Evolutionary conservation across 2,888 invertebrate genomes (phyloP).

Genomic region (Gandaritis pyraliata): DNA sequence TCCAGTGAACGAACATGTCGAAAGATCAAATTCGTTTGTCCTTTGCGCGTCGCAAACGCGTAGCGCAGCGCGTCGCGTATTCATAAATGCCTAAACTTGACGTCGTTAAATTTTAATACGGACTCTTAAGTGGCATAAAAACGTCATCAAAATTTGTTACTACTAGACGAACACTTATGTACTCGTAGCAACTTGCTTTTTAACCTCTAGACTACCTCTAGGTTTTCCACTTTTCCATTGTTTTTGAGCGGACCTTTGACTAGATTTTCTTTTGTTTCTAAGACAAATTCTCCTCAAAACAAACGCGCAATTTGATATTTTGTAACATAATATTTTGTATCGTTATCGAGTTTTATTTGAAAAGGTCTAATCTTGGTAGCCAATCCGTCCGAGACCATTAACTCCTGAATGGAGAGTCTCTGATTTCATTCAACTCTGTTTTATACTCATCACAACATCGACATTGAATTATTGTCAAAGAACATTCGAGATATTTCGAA

Average conservation of each 20-base stretch:
- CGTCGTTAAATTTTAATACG: too few relatives aligned
- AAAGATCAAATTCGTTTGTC: too few relatives aligned
- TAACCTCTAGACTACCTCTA: conserved; percentile 4
- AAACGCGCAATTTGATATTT: background rate
- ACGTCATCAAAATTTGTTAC: background rate
- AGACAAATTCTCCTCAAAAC: background rate
- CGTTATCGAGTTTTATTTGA: background rate
- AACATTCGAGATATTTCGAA: conserved; percentile 11
- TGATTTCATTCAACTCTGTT: background rate
- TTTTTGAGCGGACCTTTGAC: too few relatives aligned
- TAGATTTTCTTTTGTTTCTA: background rate
- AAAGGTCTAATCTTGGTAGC: background rate
- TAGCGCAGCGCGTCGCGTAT: too few relatives aligned
- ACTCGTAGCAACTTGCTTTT: background rate
- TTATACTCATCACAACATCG: background rate
- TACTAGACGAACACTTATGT: too few relatives aligned
- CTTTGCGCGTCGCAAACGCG: too few relatives aligned
- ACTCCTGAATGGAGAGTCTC: background rate
- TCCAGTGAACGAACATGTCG: too few relatives aligned
- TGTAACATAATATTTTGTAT: background rate
- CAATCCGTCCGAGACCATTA: background rate
- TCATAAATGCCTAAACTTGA: too few relatives aligned
- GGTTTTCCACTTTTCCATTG: too few relatives aligned
- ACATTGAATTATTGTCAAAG: conserved; percentile 1
- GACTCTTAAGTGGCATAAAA: too few relatives aligned